Evolutionary conservation across 2,888 invertebrate genomes (phyloP).

Genomic region (Apodemia duryi): DNA sequence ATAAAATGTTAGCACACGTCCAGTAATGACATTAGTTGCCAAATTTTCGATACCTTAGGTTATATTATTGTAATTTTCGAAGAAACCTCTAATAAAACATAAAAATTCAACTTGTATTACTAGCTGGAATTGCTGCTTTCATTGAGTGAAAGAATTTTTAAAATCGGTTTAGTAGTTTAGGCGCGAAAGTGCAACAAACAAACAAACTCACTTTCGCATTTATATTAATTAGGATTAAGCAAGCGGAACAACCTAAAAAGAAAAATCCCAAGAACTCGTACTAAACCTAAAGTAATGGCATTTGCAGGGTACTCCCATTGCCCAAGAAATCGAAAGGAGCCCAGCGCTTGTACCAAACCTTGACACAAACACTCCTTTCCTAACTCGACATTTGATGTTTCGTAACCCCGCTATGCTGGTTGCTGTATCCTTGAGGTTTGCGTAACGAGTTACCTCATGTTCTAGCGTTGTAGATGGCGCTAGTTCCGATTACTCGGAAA

Average conservation of each 20-base stretch:
- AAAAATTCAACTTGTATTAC: no score
- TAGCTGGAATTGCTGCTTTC: no score
- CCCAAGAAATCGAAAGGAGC: slow-evolving; percentile 59
- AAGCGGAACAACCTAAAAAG: slow-evolving; percentile 22
- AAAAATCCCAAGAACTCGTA: slow-evolving; percentile 21
- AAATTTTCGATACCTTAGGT: no score
- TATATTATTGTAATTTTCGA: no score
- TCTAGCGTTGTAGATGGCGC: slow-evolving; percentile 21
- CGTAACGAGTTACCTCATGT: slow-evolving; percentile 40
- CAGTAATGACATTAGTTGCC: no score
- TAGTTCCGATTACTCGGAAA: slow-evolving; percentile 26
- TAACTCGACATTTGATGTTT: slow-evolving; percentile 59
- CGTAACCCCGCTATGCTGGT: slow-evolving; percentile 32
- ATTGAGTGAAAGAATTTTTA: no score
- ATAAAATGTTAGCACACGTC: no score
- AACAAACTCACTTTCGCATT: not conserved
- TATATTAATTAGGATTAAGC: not conserved
- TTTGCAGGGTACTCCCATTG: slow-evolving; percentile 55
- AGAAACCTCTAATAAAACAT: no score
- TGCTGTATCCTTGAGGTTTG: slow-evolving; percentile 43
- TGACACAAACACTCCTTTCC: slow-evolving; percentile 66
- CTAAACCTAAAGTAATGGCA: slow-evolving; percentile 35
- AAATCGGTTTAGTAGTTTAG: not conserved
- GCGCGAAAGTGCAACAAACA: not conserved
- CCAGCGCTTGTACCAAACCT: slow-evolving; percentile 38